These are phyloP conservation scores for Eonycteris spelaea DNA, from an alignment of 2,113 vertebrate species.

Conservation along the genomic window DNA sequence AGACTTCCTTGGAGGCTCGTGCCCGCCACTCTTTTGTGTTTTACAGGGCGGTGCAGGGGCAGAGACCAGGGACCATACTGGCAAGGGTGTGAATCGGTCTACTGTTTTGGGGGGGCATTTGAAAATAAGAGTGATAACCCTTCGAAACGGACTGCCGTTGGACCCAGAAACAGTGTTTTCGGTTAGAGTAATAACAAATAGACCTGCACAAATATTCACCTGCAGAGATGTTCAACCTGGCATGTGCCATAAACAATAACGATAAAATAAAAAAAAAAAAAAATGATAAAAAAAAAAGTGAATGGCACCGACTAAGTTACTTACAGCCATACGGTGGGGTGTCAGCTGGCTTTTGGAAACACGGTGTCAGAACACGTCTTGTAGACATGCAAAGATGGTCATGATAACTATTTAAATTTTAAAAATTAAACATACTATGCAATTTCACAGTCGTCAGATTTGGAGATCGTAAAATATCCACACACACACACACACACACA, in stretches of 20 bases:
- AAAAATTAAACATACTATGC: neutral
- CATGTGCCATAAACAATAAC: no score
- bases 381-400: constrained; percentile 3
- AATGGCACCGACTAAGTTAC: neutral
- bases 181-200: neutral
- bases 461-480: neutral
- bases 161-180: neutral
- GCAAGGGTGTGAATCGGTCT: neutral
- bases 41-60: neutral
- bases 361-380: neutral
- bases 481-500: neutral
- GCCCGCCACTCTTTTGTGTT: neutral
- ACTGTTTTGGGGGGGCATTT: neutral
- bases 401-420: constrained; percentile 38
- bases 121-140: neutral
- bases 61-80: neutral
- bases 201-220: neutral
- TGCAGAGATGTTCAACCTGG: neutral
- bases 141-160: neutral
- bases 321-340: neutral
- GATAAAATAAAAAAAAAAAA: no score
- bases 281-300: neutral
- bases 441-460: constrained; percentile 16
- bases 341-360: constrained; percentile 21
- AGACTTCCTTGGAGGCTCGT: neutral